A percentile compares a stretch with the other conserved stretches of the same genome.
These are phyloP conservation scores for Crotalus horridus DNA, from an alignment of 2,113 vertebrate genomes.

Conservation along the genomic window DNA sequence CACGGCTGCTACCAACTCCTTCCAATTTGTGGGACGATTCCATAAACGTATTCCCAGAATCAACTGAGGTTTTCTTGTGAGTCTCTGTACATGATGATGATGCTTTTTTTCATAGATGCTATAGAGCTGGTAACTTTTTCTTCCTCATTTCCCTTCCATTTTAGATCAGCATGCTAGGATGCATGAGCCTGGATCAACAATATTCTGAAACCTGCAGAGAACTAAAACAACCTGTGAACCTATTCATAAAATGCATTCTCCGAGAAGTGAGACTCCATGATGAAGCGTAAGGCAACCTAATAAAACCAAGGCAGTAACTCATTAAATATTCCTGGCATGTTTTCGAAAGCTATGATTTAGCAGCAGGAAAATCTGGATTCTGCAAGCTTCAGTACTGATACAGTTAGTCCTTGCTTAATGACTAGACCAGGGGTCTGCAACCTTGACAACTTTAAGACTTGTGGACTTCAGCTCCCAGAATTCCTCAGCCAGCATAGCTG, in stretches of 20 bases:
- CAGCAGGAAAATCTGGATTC: not conserved
- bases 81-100: no score
- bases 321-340: no score
- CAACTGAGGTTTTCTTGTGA: not conserved
- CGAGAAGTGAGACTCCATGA: constrained; percentile 31
- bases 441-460: no score
- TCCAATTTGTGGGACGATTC: not conserved
- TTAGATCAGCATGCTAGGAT: constrained; percentile 34
- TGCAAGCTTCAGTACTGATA: not conserved
- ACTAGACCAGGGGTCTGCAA: not conserved
- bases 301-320: not conserved
- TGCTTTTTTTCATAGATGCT: not conserved
- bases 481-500: no score
- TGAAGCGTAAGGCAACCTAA: constrained; percentile 62
- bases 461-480: no score
- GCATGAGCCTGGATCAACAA: constrained; percentile 14
- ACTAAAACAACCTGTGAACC: constrained; percentile 59
- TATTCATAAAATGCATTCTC: constrained; percentile 64
- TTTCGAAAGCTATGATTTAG: not conserved
- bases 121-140: constrained; percentile 27
- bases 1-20: not conserved
- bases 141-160: not conserved
- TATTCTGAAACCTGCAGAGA: constrained; percentile 70
- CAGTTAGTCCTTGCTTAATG: not conserved
- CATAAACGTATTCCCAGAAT: not conserved